These are phyloP conservation scores for Macrotis lagotis DNA, from an alignment of 2,113 vertebrate species.

Conservation along the genomic window DNA sequence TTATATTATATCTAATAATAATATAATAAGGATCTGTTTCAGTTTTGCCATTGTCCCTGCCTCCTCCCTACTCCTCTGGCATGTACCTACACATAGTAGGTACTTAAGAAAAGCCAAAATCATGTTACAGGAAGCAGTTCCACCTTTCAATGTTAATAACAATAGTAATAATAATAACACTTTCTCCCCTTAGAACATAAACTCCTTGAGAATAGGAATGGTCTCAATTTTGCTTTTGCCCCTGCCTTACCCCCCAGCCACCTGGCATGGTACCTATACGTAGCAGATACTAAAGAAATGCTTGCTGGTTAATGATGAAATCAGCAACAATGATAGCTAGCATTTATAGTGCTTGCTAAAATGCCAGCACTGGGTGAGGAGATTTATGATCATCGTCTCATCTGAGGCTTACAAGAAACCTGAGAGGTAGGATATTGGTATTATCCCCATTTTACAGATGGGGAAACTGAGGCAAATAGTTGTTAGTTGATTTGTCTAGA, in stretches of 20 bases:
- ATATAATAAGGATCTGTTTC: too few relatives aligned
- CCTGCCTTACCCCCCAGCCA: neutral
- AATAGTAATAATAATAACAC: constrained; percentile 4
- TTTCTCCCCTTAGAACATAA: neutral
- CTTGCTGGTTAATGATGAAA: neutral
- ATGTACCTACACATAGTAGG: too few relatives aligned
- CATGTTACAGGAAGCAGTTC: neutral
- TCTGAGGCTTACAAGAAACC: neutral
- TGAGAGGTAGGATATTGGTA: neutral
- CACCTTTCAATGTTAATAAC: neutral
- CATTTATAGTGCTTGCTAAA: neutral
- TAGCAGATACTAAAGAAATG: neutral
- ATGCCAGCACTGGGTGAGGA: neutral
- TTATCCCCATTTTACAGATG: too few relatives aligned
- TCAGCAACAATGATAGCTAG: neutral
- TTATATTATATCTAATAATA: too few relatives aligned
- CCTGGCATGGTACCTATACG: neutral
- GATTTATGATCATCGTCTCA: neutral
- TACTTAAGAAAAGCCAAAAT: too few relatives aligned
- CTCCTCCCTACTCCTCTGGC: too few relatives aligned
- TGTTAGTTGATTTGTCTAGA: too few relatives aligned
- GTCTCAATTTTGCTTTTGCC: neutral
- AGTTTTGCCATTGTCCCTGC: too few relatives aligned
- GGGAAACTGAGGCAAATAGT: too few relatives aligned
- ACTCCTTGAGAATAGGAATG: neutral